A percentile compares a stretch with the other conserved stretches of the same genome.
Evolutionary conservation across 2,113 vertebrate species (phyloP).

Genomic region (Mustela lutreola): DNA sequence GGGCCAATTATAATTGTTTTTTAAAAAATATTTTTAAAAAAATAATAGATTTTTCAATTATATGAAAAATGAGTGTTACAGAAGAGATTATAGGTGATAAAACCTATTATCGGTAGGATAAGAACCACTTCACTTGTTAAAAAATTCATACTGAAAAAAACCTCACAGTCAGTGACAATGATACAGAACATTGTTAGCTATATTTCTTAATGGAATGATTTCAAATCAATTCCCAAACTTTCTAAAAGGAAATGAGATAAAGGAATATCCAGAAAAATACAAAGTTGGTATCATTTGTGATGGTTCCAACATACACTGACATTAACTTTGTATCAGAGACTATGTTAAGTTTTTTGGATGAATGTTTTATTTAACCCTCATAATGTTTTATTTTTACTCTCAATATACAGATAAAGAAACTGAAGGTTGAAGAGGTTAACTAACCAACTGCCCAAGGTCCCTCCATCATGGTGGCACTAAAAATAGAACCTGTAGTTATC

Average conservation of each 20-base stretch:
- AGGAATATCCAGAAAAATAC: neutral
- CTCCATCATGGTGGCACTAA: neutral
- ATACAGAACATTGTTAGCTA: neutral
- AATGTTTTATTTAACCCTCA: conserved; percentile 18
- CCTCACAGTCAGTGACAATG: neutral
- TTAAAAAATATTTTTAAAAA: neutral
- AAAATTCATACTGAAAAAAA: neutral
- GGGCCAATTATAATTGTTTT: neutral
- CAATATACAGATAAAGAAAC: neutral
- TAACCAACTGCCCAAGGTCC: neutral
- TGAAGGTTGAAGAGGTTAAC: neutral
- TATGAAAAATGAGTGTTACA: neutral
- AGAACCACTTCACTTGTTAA: neutral
- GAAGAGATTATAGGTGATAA: neutral
- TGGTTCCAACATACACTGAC: neutral
- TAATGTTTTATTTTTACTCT: neutral
- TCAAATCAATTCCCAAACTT: neutral
- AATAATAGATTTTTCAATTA: neutral
- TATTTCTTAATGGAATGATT: neutral
- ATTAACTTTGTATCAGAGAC: neutral
- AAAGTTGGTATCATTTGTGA: neutral
- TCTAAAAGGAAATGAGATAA: neutral
- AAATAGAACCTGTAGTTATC: conserved; percentile 5
- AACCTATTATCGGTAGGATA: neutral
- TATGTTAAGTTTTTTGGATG: neutral